Conservation (phyloP, 2,797 vertebrate species). For the Spea hammondii region DNA sequence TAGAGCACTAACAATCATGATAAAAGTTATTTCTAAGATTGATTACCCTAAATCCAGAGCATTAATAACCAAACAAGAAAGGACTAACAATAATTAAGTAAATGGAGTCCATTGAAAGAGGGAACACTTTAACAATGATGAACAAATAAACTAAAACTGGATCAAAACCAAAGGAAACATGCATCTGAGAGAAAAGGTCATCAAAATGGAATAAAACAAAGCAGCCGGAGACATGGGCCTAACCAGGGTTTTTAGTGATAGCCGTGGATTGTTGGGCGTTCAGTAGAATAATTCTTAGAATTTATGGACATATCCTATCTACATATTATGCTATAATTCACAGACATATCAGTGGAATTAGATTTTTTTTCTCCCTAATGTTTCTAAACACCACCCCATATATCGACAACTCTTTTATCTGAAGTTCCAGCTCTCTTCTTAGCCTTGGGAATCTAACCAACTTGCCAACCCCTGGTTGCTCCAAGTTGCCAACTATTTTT, state of each 20-base stretch:
- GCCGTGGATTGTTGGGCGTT: no score
- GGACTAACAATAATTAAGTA: conserved; percentile 38
- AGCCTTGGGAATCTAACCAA: no score
- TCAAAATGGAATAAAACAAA: conserved; percentile 30
- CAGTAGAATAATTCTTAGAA: no score
- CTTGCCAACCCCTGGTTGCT: no score
- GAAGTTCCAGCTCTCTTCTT: no score
- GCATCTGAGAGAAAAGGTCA: conserved; percentile 35
- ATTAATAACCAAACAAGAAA: conserved; percentile 40
- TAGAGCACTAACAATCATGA: conserved; percentile 35
- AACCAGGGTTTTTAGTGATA: background rate
- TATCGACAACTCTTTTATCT: no score
- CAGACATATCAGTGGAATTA: no score
- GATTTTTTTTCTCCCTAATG: no score
- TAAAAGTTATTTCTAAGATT: conserved; percentile 42
- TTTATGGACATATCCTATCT: no score
- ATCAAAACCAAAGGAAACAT: conserved; percentile 41
- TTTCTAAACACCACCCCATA: no score
- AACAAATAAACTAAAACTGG: conserved; percentile 45
- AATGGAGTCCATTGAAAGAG: conserved; percentile 37
- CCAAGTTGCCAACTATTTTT: no score
- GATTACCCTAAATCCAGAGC: conserved; percentile 32
- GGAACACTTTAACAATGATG: conserved; percentile 47
- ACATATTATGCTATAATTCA: no score
- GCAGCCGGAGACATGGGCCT: conserved; percentile 1